Percentiles rank a stretch among this genome's conserved stretches.
Conservation (phyloP, 2,888 invertebrate genomes). For the Sinhomidia bicolor region DNA sequence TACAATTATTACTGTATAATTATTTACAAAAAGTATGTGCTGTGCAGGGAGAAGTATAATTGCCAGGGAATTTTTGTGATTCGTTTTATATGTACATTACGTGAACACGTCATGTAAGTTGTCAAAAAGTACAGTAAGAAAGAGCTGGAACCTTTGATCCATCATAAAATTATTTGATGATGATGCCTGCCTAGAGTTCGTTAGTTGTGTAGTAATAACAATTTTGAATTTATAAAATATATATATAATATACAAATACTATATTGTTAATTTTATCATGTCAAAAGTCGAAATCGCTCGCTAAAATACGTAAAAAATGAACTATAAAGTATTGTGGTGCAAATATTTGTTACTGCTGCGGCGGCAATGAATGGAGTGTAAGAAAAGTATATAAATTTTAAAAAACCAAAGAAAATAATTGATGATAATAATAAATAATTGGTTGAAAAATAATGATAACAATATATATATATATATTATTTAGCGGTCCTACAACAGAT, state of each 20-base stretch:
- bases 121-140: not conserved
- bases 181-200: not conserved
- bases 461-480: too few relatives aligned
- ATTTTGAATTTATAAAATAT: not conserved
- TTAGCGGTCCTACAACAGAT: too few relatives aligned
- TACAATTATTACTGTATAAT: not conserved
- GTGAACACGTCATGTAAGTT: not conserved
- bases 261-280: not conserved
- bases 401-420: not conserved
- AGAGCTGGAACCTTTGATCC: constrained; percentile 31
- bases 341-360: not conserved
- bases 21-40: not conserved
- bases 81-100: not conserved
- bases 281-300: constrained; percentile 8
- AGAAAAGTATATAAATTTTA: not conserved
- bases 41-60: not conserved
- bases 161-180: not conserved
- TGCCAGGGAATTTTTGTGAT: constrained; percentile 20
- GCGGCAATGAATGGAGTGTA: too few relatives aligned
- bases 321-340: constrained; percentile 5
- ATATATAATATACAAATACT: not conserved
- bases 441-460: not conserved
- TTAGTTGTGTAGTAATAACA: not conserved
- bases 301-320: not conserved
- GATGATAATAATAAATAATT: not conserved